Conservation (phyloP, 2,888 invertebrate genomes). For the Adelphocoris suturalis region DNA sequence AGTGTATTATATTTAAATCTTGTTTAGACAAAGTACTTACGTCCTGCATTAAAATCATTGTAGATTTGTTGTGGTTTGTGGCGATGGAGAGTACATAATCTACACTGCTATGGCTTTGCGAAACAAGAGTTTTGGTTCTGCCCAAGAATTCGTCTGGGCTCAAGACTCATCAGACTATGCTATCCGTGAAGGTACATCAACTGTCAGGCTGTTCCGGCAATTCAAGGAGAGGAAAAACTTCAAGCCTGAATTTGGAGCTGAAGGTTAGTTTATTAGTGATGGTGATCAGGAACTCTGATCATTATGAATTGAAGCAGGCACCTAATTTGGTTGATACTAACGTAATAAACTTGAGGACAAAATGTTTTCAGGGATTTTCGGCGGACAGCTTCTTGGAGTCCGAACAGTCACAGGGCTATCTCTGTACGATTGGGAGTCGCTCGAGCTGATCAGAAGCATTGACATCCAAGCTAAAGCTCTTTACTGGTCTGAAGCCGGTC, state of each 20-base stretch:
- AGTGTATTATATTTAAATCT: no score
- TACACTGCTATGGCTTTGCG: slow-evolving; percentile 99
- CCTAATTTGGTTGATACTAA: no score
- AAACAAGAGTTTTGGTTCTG: slow-evolving; percentile 98
- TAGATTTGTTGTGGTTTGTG: slow-evolving; percentile 94
- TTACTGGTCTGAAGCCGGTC: slow-evolving; percentile 98
- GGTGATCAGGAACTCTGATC: no score
- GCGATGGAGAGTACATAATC: slow-evolving; percentile 99
- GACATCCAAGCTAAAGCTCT: slow-evolving; percentile 97
- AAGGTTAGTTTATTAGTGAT: slow-evolving; percentile 79
- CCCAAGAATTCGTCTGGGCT: slow-evolving; percentile 99
- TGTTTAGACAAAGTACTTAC: not conserved
- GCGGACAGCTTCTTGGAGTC: slow-evolving; percentile 94
- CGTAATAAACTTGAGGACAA: no score
- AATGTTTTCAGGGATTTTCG: slow-evolving; percentile 84
- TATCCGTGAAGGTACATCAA: slow-evolving; percentile 91
- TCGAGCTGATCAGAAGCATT: slow-evolving; percentile 94
- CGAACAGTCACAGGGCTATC: slow-evolving; percentile 94
- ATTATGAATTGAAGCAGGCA: no score
- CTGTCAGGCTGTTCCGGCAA: slow-evolving; percentile 96
- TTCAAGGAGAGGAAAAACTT: slow-evolving; percentile 98
- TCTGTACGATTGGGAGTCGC: slow-evolving; percentile 98
- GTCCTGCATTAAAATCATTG: not conserved
- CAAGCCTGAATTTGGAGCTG: slow-evolving; percentile 97
- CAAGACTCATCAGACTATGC: slow-evolving; percentile 96